Evolutionary conservation across 1,140 invertebrate genomes (phyloP).

Genomic region (Polypedilum vanderplanki): DNA sequence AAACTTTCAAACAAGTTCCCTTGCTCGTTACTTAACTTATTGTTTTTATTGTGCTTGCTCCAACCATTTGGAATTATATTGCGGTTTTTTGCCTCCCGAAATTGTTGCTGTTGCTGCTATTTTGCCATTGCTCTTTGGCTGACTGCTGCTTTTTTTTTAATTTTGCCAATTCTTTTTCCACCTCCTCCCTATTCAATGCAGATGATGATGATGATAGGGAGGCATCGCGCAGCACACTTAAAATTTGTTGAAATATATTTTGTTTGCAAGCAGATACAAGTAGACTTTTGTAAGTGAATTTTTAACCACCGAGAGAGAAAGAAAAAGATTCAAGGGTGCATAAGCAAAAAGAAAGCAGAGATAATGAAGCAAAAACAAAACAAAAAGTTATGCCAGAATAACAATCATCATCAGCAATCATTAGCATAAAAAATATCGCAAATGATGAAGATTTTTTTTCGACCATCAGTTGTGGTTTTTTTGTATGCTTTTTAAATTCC

Average conservation of each 20-base stretch:
- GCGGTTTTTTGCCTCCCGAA: conserved; percentile 9
- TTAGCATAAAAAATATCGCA: conserved; percentile 10
- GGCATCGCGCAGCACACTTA: not conserved
- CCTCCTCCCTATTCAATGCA: not conserved
- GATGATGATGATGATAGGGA: not conserved
- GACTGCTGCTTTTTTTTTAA: conserved; percentile 17
- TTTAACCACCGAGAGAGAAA: not conserved
- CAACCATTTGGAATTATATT: conserved; percentile 12
- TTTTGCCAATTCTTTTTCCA: not conserved
- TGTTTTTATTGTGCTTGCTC: conserved; percentile 22
- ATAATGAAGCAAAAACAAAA: conserved; percentile 24
- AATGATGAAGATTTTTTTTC: not conserved
- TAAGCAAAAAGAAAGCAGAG: not conserved
- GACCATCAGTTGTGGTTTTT: not conserved
- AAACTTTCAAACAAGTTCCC: conserved; percentile 21
- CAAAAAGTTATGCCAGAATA: conserved; percentile 12
- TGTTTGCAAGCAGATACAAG: not conserved
- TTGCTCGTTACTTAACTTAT: conserved; percentile 21
- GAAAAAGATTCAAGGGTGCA: conserved; percentile 21
- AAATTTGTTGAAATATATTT: not conserved
- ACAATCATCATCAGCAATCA: conserved; percentile 22
- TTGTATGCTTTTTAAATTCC: not conserved
- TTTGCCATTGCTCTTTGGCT: conserved; percentile 2
- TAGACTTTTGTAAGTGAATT: not conserved
- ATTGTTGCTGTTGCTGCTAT: not conserved